phyloP scores from a whole-genome alignment of 2,113 vertebrate genomes.

The Strigops habroptila region DNA sequence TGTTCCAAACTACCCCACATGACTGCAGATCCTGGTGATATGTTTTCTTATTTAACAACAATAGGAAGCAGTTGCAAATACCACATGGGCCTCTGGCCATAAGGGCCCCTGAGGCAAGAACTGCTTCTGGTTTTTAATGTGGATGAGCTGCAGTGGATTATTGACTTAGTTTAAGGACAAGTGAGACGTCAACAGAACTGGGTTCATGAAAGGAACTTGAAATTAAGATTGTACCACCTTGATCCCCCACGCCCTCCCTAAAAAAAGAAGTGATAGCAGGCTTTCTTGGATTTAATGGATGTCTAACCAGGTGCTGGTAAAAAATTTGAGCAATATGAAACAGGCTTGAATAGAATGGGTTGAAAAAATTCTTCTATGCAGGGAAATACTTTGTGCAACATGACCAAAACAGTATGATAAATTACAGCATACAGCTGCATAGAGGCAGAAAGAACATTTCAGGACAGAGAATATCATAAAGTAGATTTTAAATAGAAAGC shows the following conservation, averaged over 20 bases:
- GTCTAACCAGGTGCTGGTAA: not conserved
- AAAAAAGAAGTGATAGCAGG: not conserved
- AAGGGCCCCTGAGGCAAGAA: conserved; percentile 46
- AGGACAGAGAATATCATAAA: not conserved
- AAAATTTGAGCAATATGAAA: not conserved
- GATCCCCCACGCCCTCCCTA: not conserved
- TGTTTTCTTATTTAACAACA: not conserved
- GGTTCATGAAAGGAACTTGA: not conserved
- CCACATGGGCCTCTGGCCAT: not conserved
- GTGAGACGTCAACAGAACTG: not conserved
- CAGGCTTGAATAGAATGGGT: not conserved
- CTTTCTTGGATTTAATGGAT: not conserved
- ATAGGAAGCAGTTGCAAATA: not conserved
- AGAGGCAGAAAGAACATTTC: not conserved
- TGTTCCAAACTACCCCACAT: not conserved
- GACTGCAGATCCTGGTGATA: not conserved
- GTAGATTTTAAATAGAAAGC: not conserved
- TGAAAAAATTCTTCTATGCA: not conserved
- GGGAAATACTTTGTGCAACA: not conserved
- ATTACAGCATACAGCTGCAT: not conserved
- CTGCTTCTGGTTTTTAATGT: not conserved
- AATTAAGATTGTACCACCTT: not conserved
- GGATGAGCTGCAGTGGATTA: not conserved
- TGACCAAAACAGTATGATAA: not conserved
- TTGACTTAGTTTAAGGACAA: not conserved